Percentiles rank a stretch among this genome's conserved stretches.
Conservation (phyloP, 2,113 vertebrate species). For the Podiceps cristatus region DNA sequence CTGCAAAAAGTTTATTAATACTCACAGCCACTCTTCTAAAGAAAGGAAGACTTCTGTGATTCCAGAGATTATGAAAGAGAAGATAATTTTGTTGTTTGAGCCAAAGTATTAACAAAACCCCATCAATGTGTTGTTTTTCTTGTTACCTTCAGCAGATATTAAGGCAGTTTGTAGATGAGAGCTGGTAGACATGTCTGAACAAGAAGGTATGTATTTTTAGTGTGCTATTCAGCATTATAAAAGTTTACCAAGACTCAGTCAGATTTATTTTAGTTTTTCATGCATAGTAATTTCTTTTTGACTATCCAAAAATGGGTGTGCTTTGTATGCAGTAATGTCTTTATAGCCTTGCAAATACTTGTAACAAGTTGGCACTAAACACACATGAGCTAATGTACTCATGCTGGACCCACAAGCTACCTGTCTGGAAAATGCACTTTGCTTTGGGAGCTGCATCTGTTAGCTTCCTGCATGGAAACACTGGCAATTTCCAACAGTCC, state of each 20-base stretch:
- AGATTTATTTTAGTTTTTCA: background rate
- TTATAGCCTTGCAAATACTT: background rate
- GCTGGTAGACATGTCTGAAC: background rate
- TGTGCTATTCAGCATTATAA: background rate
- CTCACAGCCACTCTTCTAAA: background rate
- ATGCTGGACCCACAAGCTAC: background rate
- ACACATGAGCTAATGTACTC: accelerated
- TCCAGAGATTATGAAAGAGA: background rate
- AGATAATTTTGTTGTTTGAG: background rate
- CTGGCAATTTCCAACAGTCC: background rate
- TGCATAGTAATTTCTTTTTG: background rate
- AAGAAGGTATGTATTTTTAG: background rate
- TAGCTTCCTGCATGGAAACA: background rate
- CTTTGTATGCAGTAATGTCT: background rate
- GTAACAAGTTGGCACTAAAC: background rate
- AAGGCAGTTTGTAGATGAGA: background rate
- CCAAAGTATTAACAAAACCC: background rate
- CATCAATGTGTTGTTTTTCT: background rate
- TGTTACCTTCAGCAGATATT: background rate
- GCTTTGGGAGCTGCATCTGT: background rate
- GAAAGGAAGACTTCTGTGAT: background rate
- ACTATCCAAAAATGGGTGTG: background rate
- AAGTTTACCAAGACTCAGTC: background rate
- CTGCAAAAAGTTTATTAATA: background rate
- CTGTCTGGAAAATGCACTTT: background rate